Percentiles rank a stretch among this genome's conserved stretches.
Conservation (phyloP, 1,140 invertebrate species). For the Parasteatoda tepidariorum region DNA sequence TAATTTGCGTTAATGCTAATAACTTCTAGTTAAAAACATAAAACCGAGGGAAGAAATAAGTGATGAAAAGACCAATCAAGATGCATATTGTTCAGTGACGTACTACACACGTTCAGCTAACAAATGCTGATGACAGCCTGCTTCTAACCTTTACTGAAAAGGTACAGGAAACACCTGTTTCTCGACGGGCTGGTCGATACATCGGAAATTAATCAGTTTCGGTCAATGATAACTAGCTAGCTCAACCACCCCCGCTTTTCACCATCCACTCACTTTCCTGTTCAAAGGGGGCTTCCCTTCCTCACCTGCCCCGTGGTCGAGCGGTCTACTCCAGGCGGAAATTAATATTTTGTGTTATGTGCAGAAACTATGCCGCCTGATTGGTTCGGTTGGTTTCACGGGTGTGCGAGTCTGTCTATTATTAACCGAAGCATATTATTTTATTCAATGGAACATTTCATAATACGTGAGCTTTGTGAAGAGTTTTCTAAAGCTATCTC, state of each 20-base stretch:
- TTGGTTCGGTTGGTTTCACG: conserved; percentile 24
- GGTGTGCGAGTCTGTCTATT: neutral
- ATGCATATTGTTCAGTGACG: conserved; percentile 5
- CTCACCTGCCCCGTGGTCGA: neutral
- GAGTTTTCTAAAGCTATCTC: too few relatives aligned
- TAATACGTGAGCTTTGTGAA: too few relatives aligned
- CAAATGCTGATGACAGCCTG: conserved; percentile 45
- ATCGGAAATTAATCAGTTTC: conserved; percentile 54
- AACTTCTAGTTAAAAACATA: too few relatives aligned
- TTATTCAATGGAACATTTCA: neutral
- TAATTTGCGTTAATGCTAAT: too few relatives aligned
- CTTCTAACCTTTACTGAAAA: conserved; percentile 19
- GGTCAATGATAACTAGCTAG: conserved; percentile 54
- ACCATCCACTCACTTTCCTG: neutral
- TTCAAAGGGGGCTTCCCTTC: neutral
- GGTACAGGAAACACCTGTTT: conserved; percentile 55
- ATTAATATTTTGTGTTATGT: conserved; percentile 52
- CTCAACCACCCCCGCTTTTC: neutral
- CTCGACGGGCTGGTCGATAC: conserved; percentile 41
- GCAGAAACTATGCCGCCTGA: conserved; percentile 1
- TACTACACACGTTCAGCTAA: neutral
- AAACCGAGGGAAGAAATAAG: too few relatives aligned
- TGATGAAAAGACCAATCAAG: conserved; percentile 25
- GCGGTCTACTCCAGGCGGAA: conserved; percentile 31
- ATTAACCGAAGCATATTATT: neutral